Base-by-base conservation (phyloP, 1,140 invertebrate genomes). In the Anastatus disparis region DNA sequence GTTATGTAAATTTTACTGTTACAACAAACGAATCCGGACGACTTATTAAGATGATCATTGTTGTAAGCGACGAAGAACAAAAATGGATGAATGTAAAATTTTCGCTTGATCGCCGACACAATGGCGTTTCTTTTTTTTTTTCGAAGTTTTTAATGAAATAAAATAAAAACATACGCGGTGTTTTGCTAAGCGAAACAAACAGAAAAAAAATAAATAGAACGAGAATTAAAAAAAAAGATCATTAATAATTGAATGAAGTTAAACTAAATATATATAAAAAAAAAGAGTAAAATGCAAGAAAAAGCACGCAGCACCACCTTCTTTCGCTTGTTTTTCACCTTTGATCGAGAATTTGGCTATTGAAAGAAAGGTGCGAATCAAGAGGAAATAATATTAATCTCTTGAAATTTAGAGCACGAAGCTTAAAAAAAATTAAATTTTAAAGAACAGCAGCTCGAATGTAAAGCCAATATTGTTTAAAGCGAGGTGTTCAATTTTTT, bases 231-330 rank as follows among this genome's bases (percentile, higher is more conserved):
- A 24, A 62, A 40, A 42, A 40, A 62, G 24, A 63, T 56, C 48
- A 63, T 63, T 38, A 53, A 20, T 27, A 70, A 7, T 67, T n/a
- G 50, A 69, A 69, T 10, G 9, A 63, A 55, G 24, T 58, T 50
- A 22, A 71, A n/a, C 48, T 48, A 64, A 70, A 31, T 58, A 38
- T 65, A 48, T 15, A 48, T 6, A 42, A 61, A 70, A 70, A 70
- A 70, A 71, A 71, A 71, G 69, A 65, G 61, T 71, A 71, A 71
- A 71, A 71, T 20, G 29, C 59, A 59, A 50, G 31, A 42, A 70
- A 62, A 70, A 63, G 50, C 50, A 70, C 27, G 35, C n/a, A n/a
- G n/a, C 58, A 61, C 44, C 67, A 12, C 50, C 68, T 63, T 70
- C 26, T 42, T 55, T 55, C 50, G 50, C 59, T 70, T 70, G 48